Evolutionary conservation across 2,797 vertebrate genomes (phyloP).

Genomic region (Numenius phaeopus): DNA sequence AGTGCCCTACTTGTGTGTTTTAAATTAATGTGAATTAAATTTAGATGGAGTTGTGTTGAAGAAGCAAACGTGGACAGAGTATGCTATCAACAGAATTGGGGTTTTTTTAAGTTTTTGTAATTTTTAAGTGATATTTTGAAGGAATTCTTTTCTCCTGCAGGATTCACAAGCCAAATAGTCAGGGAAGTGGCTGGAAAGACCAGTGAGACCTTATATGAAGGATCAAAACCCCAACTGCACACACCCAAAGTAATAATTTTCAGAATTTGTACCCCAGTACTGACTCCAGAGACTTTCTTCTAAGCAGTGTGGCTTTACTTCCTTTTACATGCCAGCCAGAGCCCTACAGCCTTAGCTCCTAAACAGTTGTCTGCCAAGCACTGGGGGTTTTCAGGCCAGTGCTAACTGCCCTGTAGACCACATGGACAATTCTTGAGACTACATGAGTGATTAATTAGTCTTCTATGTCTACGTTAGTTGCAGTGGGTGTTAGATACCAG

Average conservation of each 20-base stretch:
- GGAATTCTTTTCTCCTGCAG: neutral
- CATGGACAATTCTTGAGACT: neutral
- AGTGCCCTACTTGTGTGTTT: neutral
- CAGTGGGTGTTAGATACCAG: fast-evolving
- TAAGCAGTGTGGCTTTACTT: neutral
- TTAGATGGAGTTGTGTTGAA: neutral
- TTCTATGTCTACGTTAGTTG: neutral
- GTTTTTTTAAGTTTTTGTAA: neutral
- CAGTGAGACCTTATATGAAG: neutral
- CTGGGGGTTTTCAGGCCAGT: neutral
- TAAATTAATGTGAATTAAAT: neutral
- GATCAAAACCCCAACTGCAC: neutral
- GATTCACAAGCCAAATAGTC: neutral
- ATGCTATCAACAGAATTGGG: neutral
- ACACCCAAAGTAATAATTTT: neutral
- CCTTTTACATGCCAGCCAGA: neutral
- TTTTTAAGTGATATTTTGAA: neutral
- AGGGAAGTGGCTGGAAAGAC: neutral
- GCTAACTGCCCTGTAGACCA: neutral
- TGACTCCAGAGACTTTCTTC: neutral
- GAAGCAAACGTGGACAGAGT: neutral
- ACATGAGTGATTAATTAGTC: neutral
- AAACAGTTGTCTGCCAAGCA: neutral
- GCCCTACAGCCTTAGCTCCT: neutral
- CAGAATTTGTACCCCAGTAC: neutral